Evolutionary conservation across 2,797 vertebrate genomes (phyloP), one percentile per base, ranked within the genome.

Genomic region (Nasua narica): DNA sequence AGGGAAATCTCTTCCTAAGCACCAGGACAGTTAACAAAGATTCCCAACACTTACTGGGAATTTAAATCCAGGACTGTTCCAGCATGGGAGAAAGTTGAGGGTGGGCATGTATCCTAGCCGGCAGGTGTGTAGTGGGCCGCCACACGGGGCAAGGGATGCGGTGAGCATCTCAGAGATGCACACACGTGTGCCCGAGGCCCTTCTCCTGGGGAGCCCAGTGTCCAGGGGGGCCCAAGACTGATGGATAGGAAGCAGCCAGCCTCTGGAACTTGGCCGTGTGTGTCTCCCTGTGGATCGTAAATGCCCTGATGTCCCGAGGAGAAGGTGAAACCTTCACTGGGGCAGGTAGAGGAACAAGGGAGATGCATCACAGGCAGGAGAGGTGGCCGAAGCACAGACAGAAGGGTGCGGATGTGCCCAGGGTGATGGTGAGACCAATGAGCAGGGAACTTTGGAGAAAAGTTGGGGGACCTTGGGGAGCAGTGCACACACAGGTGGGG

Each of bases 231-330:
- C 35, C 32, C 4, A 0, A 56, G 70, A 32, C 89, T 1, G 0
- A 19, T 11, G 29, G 6, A 6, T 7, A 62, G 67, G 11, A n/a
- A 58, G 48, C 8, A 7, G 3, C 5, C 54, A 54, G 79, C 70
- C 60, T 72, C 7, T 12, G 18, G 52, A 25, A 25, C 23, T 0
- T 6, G 72, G 23, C 0, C 0, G 18, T 5, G 16, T 15, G 0
- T 35, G 18, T 76, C 83, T 90, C 52, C 0, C 0, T 12, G 19
- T 25, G 9, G 54, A 50, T 29, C 9, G 0, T 23, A 58, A 46
- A 13, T 14, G 52, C 43, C 40, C 29, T 16, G 32, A 7, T 19
- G 52, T 32, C 50, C 8, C 0, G 19, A 32, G 27, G 18, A 25
- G 1, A 43, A 7, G 18, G 7, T 25, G 23, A 86, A 5, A 9